phyloP scores from a whole-genome alignment of 2,797 vertebrate genomes.

The Crenichthys baileyi region DNA sequence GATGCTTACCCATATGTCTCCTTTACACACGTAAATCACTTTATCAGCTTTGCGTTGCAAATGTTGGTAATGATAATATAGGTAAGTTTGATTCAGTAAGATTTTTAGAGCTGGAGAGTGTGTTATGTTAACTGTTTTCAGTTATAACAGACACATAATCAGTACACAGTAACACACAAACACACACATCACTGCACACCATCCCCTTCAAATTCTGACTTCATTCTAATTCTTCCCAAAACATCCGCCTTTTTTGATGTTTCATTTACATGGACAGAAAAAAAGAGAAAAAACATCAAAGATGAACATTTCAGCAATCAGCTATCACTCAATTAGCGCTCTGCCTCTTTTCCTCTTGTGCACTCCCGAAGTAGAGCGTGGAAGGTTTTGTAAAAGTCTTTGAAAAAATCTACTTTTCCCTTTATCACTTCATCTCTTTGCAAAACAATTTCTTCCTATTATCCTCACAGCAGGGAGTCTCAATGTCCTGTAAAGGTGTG shows the following conservation, averaged over 20 bases:
- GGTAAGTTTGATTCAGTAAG: neutral
- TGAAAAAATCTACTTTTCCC: conserved; percentile 75
- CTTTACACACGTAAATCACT: neutral
- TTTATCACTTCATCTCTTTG: conserved; percentile 80
- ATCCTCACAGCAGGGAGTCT: conserved; percentile 76
- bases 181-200: conserved; percentile 27
- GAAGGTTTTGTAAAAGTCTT: conserved; percentile 64
- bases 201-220: conserved; percentile 49
- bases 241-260: conserved; percentile 56
- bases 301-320: conserved; percentile 75
- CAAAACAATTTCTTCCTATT: conserved; percentile 82
- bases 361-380: conserved; percentile 52
- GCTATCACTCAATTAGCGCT: conserved; percentile 77
- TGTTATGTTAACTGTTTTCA: neutral
- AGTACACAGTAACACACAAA: neutral
- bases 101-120: neutral
- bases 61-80: neutral
- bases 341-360: conserved; percentile 62
- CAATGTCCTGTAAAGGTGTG: conserved; percentile 74
- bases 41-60: neutral
- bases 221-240: conserved; percentile 53
- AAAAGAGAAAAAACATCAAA: conserved; percentile 70
- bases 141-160: neutral
- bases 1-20: neutral
- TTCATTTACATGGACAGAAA: conserved; percentile 72